These are phyloP conservation scores for Liposcelis brunnea DNA, from an alignment of 2,888 invertebrate genomes.

Conservation along the genomic window DNA sequence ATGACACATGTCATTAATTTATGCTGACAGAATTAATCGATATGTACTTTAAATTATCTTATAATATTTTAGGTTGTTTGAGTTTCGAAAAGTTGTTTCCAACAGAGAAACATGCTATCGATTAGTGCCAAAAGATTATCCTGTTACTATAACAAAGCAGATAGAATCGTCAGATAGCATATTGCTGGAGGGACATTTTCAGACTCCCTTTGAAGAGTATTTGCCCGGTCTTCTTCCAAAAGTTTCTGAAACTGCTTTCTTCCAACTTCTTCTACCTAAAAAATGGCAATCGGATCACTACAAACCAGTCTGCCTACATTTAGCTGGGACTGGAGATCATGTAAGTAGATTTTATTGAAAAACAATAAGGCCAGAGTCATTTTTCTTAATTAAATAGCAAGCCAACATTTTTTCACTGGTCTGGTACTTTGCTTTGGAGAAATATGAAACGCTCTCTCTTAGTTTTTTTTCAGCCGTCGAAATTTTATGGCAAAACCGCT, in stretches of 20 bases:
- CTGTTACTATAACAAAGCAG: conserved; percentile 68
- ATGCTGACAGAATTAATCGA: too few species aligned
- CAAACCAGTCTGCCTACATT: conserved; percentile 79
- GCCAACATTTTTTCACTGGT: too few species aligned
- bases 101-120: conserved; percentile 65
- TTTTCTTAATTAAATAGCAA: conserved; percentile 8
- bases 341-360: conserved; percentile 40
- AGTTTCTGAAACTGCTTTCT: conserved; percentile 66
- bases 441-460: conserved; percentile 16
- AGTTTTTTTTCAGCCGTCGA: conserved; percentile 85
- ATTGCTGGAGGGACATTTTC: conserved; percentile 73
- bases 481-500: conserved; percentile 82
- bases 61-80: conserved; percentile 58
- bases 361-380: neutral
- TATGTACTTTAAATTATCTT: too few species aligned
- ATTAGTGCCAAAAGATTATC: conserved; percentile 65
- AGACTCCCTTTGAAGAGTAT: conserved; percentile 62
- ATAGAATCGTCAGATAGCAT: conserved; percentile 42
- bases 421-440: conserved; percentile 5
- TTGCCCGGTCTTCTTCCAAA: conserved; percentile 76
- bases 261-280: conserved; percentile 64
- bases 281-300: conserved; percentile 51
- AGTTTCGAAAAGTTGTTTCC: conserved; percentile 74
- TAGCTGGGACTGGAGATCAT: conserved; percentile 98
- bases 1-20: too few species aligned